Evolutionary conservation across 2,888 invertebrate species (phyloP).

Genomic region (Syrista parreyssii): DNA sequence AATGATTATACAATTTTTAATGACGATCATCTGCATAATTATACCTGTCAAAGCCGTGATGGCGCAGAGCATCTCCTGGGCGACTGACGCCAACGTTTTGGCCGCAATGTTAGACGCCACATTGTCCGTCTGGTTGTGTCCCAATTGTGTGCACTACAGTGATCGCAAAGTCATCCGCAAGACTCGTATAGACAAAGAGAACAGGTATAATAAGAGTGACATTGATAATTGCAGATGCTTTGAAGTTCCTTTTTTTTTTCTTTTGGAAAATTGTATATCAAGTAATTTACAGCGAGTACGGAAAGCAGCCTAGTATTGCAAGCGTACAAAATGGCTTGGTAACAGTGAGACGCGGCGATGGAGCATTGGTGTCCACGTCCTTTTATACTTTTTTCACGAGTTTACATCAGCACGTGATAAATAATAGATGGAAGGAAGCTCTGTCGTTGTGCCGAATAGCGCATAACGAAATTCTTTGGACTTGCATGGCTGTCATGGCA

Average conservation of each 20-base stretch:
- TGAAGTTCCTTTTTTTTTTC: constrained; percentile 34
- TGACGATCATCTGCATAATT: background rate
- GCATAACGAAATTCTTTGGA: constrained; percentile 85
- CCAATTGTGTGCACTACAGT: constrained; percentile 62
- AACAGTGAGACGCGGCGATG: constrained; percentile 88
- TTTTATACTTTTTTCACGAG: constrained; percentile 61
- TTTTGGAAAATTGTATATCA: constrained; percentile 59
- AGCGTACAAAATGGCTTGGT: constrained; percentile 88
- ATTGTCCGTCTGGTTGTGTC: constrained; percentile 84
- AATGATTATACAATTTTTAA: background rate
- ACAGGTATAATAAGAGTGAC: constrained; percentile 50
- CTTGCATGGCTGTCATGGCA: constrained; percentile 92
- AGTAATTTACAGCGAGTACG: constrained; percentile 77
- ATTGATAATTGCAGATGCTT: background rate
- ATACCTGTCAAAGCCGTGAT: constrained; percentile 69
- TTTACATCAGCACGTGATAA: constrained; percentile 77
- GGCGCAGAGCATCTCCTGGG: constrained; percentile 77
- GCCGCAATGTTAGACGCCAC: constrained; percentile 83
- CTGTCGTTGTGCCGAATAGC: constrained; percentile 81
- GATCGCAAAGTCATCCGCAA: constrained; percentile 76
- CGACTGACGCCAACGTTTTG: constrained; percentile 81
- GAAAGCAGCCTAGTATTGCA: constrained; percentile 84
- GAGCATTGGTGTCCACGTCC: constrained; percentile 75
- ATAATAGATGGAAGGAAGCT: constrained; percentile 87
- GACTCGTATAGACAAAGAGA: constrained; percentile 65